phyloP scores from a whole-genome alignment of 2,797 vertebrate genomes.

The Furcifer pardalis region DNA sequence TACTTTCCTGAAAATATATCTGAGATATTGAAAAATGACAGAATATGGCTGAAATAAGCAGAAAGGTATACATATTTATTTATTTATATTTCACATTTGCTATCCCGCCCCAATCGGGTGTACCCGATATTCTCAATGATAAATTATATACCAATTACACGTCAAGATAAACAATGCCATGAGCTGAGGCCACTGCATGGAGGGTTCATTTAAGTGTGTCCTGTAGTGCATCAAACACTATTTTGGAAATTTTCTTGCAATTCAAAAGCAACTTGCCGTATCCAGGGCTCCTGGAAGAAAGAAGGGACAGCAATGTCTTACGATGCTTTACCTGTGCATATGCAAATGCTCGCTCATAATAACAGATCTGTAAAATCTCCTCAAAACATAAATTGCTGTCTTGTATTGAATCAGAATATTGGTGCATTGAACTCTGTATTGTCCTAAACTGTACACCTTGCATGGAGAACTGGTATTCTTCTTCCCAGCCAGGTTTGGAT shows the following conservation, averaged over 20 bases:
- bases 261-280: not conserved
- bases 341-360: not conserved
- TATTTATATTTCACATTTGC: no score
- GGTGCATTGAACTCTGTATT: not conserved
- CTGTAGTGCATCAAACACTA: not conserved
- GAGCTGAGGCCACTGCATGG: not conserved
- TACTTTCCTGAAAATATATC: constrained; percentile 74
- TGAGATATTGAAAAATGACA: constrained; percentile 61
- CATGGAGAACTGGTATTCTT: not conserved
- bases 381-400: not conserved
- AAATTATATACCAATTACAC: not conserved
- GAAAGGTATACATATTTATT: not conserved
- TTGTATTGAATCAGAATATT: not conserved
- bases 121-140: fast-evolving
- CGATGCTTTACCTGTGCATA: no score
- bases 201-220: not conserved
- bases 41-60: constrained; percentile 73
- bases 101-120: no score
- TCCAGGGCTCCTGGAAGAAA: not conserved
- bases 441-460: not conserved
- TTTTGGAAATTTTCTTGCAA: not conserved
- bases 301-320: not conserved
- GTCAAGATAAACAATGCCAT: no score
- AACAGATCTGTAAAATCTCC: not conserved
- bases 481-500: not conserved